phyloP scores from a whole-genome alignment of 2,113 vertebrate species.

The Spea bombifrons region DNA sequence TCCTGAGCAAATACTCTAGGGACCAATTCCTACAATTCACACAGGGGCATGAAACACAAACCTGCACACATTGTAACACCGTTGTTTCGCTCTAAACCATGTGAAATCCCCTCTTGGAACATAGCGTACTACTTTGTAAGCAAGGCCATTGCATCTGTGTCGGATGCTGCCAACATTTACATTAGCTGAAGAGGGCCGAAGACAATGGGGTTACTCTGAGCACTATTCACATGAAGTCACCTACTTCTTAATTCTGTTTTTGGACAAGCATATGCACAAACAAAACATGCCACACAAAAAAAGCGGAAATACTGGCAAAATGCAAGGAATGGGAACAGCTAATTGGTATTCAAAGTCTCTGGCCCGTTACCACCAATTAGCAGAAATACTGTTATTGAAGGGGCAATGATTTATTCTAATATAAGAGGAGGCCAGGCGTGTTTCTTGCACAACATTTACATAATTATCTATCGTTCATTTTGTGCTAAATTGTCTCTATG shows the following conservation, averaged over 20 bases:
- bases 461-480: too few species aligned
- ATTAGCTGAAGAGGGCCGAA: neutral
- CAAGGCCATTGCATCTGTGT: neutral
- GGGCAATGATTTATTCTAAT: too few species aligned
- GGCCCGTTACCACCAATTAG: conserved; percentile 5
- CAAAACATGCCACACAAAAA: conserved; percentile 8
- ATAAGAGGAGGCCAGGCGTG: too few species aligned
- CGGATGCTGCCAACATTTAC: neutral
- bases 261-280: neutral
- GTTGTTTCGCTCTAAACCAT: neutral
- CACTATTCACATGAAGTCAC: neutral
- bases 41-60: neutral
- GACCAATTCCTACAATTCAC: neutral
- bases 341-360: conserved; percentile 19
- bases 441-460: too few species aligned
- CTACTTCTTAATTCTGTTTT: neutral
- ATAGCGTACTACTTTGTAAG: neutral
- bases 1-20: neutral
- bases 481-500: too few species aligned
- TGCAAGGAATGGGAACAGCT: neutral
- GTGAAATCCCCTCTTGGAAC: neutral
- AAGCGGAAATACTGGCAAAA: conserved; percentile 2
- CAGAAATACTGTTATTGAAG: conserved; percentile 4
- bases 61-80: neutral
- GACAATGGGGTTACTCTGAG: neutral